Evolutionary conservation across 2,888 invertebrate species (phyloP), one percentile per base, ranked within the genome.

Genomic region (Cosmia pyralina): DNA sequence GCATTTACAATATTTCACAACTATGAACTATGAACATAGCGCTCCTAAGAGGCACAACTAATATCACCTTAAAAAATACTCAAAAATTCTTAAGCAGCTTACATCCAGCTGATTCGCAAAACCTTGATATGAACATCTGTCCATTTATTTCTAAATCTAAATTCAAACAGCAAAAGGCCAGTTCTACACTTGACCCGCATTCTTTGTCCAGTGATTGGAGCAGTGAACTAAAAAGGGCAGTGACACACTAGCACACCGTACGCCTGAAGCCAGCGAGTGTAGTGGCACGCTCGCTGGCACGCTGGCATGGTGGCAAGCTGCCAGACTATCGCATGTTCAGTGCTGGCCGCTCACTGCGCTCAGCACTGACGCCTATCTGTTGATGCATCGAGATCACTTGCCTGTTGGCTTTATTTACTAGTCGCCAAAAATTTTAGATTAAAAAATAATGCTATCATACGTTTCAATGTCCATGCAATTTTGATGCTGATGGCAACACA

Each of bases 311-410:
- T 82, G 84, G 85, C 84, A 83, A 55, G 8, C 38, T 83, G 84
- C 83, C 84, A 84, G 81, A n/a, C 59, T 75, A 75, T 80, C 83
- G 71, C 71, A 55, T 55, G 66, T 60, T 67, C 71, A 81, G 77
- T 68, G 71, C 59, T 41, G 17, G 52, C 41, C 41, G 71, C 69
- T 75, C 58, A 22, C 59, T 34, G 59, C 28, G 44, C 72, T 64
- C 60, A 60, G 60, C 53, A 64, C 71, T 46, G 46, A 38, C 11
- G 41, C 60, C 28, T 77, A 77, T 79, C 81, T 76, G 57, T 28
- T 57, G 60, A 75, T 53, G 58, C 50, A 38, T 44, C 28, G 50
- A 68, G 41, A 79, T 79, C 81, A 81, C 67, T 64, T 50, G 59
- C 44, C 60, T 60, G 48, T 59, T 19, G 48, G 53, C 48, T 77